Evolutionary conservation across 2,888 invertebrate genomes (phyloP).

Genomic region (Ecdyonurus torrentis): DNA sequence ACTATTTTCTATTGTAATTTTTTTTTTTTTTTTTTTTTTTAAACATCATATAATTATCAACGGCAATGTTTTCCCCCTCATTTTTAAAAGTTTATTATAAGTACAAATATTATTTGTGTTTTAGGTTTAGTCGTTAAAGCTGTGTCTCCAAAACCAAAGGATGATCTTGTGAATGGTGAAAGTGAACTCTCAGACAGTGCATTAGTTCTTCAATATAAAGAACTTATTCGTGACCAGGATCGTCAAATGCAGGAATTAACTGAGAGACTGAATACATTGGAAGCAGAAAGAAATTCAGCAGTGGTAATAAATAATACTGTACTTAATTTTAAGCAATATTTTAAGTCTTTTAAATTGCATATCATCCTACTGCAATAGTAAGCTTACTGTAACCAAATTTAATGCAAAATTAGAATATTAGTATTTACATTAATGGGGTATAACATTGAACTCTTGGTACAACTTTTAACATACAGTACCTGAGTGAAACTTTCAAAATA

Average conservation of each 20-base stretch:
- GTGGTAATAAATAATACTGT: neutral
- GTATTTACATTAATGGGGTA: too few relatives aligned
- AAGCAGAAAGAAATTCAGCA: slow-evolving; percentile 21
- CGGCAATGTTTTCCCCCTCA: neutral
- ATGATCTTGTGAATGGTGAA: slow-evolving; percentile 11
- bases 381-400: too few relatives aligned
- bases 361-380: too few relatives aligned
- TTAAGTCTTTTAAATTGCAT: too few relatives aligned
- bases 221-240: slow-evolving; percentile 82
- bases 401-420: too few relatives aligned
- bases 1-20: too few relatives aligned
- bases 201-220: slow-evolving; percentile 62
- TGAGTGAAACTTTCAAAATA: too few relatives aligned
- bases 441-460: too few relatives aligned
- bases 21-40: too few relatives aligned
- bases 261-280: slow-evolving; percentile 25
- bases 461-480: too few relatives aligned
- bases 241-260: slow-evolving; percentile 39
- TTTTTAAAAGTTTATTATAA: neutral
- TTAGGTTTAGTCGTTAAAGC: slow-evolving; percentile 14
- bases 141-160: slow-evolving; percentile 12
- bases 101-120: neutral
- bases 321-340: too few relatives aligned
- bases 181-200: slow-evolving; percentile 32
- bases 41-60: neutral